A percentile compares a stretch with the other conserved stretches of the same genome.
phyloP scores from a whole-genome alignment of 2,888 invertebrate species.

The Drosophila antonietae region DNA sequence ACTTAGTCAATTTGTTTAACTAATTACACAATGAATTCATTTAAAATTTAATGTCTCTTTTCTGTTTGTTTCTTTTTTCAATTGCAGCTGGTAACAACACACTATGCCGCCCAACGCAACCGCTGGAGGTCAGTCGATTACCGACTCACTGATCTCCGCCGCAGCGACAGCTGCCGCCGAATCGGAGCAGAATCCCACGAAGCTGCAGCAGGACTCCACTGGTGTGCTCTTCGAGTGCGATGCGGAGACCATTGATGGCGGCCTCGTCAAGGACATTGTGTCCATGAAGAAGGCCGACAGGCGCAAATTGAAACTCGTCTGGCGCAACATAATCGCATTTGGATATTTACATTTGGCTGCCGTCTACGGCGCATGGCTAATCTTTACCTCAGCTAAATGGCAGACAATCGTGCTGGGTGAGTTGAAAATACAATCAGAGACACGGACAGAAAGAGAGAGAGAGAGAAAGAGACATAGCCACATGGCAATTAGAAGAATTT shows the following conservation, averaged over 20 bases:
- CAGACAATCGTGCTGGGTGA: conserved; percentile 90
- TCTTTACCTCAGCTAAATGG: conserved; percentile 90
- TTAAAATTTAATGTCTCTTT: conserved; percentile 32
- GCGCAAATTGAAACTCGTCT: conserved; percentile 88
- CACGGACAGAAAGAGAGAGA: background rate
- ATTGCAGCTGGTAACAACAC: conserved; percentile 36
- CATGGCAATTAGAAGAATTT: conserved; percentile 17
- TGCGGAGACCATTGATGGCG: conserved; percentile 88
- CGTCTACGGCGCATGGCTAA: conserved; percentile 90
- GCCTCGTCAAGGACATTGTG: conserved; percentile 86
- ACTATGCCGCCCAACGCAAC: conserved; percentile 86
- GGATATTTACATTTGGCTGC: conserved; percentile 90
- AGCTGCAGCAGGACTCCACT: conserved; percentile 82
- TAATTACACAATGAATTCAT: conserved; percentile 31
- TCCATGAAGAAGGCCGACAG: conserved; percentile 86
- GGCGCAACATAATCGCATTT: conserved; percentile 93
- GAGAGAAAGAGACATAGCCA: background rate
- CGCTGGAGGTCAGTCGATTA: conserved; percentile 84
- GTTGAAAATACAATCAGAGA: conserved; percentile 71
- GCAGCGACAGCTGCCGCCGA: conserved; percentile 68
- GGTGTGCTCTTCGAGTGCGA: conserved; percentile 89
- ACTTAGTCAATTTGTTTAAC: conserved; percentile 39
- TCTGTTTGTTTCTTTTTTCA: background rate
- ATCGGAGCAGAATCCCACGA: conserved; percentile 71
- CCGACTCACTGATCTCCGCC: conserved; percentile 73